phyloP scores from a whole-genome alignment of 2,797 vertebrate species.

The Phrynocephalus vlangalii region DNA sequence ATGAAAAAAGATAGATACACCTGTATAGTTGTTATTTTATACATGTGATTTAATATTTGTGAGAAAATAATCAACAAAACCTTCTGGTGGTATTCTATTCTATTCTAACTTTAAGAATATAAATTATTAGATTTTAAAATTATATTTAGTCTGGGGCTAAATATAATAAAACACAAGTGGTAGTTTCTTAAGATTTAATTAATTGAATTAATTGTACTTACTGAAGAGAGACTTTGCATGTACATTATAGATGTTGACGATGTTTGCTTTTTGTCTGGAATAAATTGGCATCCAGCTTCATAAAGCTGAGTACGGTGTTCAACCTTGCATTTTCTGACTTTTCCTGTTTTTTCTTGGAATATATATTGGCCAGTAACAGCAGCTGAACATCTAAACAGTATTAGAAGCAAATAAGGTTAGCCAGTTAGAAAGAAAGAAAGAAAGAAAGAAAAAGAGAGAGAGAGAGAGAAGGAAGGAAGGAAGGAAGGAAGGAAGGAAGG shows the following conservation, averaged over 20 bases:
- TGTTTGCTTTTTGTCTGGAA: slow-evolving; percentile 54
- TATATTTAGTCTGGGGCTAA: background rate
- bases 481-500: too few species aligned
- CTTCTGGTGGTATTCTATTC: background rate
- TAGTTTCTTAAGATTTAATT: background rate
- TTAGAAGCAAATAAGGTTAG: slow-evolving; percentile 1
- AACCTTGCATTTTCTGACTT: background rate
- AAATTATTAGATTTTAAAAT: background rate
- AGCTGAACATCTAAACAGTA: slow-evolving; percentile 73
- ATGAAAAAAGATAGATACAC: background rate
- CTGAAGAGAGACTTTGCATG: slow-evolving; percentile 67
- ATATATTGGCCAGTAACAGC: slow-evolving; percentile 55
- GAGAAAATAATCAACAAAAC: background rate
- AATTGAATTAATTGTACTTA: slow-evolving; percentile 65
- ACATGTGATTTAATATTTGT: background rate
- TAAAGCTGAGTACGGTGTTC: slow-evolving; percentile 62
- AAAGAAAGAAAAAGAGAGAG: background rate
- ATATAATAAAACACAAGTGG: background rate
- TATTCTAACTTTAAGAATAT: background rate
- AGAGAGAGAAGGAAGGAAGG: too few species aligned
- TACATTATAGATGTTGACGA: slow-evolving; percentile 78
- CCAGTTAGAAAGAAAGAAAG: background rate
- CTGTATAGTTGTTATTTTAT: too few species aligned
- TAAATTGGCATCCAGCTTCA: slow-evolving; percentile 70
- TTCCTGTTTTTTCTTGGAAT: slow-evolving; percentile 39